Evolutionary conservation across 2,888 invertebrate species (phyloP).

Genomic region (Lutraria lutraria): DNA sequence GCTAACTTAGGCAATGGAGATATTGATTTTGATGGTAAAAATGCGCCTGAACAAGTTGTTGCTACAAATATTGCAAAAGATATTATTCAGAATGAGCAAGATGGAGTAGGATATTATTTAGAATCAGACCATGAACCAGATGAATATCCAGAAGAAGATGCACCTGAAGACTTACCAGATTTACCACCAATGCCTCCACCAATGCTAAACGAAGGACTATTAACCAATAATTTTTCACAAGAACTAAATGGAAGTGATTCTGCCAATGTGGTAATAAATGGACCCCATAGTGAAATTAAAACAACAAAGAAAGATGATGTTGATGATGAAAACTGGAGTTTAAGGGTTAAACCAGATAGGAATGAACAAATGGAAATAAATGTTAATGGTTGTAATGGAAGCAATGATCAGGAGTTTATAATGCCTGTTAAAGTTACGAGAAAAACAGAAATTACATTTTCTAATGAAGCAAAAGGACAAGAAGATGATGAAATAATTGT

Average conservation of each 20-base stretch:
- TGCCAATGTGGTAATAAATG: slow-evolving; percentile 13
- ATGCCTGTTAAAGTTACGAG: slow-evolving; percentile 52
- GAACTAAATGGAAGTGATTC: slow-evolving; percentile 13
- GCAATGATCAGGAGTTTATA: slow-evolving; percentile 43
- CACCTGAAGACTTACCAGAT: slow-evolving; percentile 59
- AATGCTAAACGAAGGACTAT: slow-evolving; percentile 19
- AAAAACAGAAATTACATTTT: slow-evolving; percentile 55
- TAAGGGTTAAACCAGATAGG: slow-evolving; percentile 42
- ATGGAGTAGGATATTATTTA: slow-evolving; percentile 57
- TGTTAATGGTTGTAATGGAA: not conserved
- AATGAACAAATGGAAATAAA: not conserved
- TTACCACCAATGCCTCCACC: slow-evolving; percentile 64
- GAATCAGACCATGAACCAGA: slow-evolving; percentile 70
- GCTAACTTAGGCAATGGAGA: slow-evolving; percentile 43
- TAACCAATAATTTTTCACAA: not conserved
- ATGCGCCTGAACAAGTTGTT: slow-evolving; percentile 48
- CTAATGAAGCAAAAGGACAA: slow-evolving; percentile 11
- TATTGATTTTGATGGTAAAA: slow-evolving; percentile 48
- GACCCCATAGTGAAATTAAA: not conserved
- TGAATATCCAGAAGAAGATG: slow-evolving; percentile 56
- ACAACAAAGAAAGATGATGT: slow-evolving; percentile 20
- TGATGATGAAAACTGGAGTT: slow-evolving; percentile 59
- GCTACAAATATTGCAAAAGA: slow-evolving; percentile 66
- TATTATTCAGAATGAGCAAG: slow-evolving; percentile 58
- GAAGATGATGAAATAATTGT: slow-evolving; percentile 63